These are phyloP conservation scores for Platycheirus rosarum DNA, from an alignment of 2,888 invertebrate species.

Conservation along the genomic window DNA sequence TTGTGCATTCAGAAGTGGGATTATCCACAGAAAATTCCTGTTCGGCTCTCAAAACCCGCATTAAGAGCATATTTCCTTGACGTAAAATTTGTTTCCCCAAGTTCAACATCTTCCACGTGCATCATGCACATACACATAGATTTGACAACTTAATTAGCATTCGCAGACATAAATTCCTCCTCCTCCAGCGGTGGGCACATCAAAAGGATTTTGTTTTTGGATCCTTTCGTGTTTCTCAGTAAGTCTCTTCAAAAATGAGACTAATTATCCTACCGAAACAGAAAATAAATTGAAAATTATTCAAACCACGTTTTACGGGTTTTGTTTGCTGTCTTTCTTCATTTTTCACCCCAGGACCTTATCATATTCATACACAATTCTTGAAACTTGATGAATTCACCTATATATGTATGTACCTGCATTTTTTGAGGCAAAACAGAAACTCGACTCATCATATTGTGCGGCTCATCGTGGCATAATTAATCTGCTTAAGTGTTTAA, in stretches of 20 bases:
- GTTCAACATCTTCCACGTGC: not conserved
- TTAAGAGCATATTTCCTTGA: no score
- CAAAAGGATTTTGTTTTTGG: constrained; percentile 7
- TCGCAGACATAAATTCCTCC: constrained; percentile 12
- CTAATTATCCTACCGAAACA: constrained; percentile 24
- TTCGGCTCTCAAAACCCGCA: no score
- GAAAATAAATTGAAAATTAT: constrained; percentile 57
- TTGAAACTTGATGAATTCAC: not conserved
- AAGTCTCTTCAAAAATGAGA: not conserved
- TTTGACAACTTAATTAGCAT: not conserved
- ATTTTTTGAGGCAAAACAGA: not conserved
- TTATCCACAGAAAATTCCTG: no score
- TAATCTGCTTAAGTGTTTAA: constrained; percentile 70
- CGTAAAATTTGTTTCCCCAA: not conserved
- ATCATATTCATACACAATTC: no score
- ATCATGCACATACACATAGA: no score
- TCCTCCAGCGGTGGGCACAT: not conserved
- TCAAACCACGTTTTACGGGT: constrained; percentile 48
- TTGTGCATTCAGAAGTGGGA: no score
- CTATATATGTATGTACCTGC: not conserved
- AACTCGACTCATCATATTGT: constrained; percentile 26
- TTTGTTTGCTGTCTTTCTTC: no score
- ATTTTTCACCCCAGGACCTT: no score
- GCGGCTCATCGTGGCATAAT: constrained; percentile 47
- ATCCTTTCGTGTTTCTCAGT: not conserved